phyloP scores from a whole-genome alignment of 2,888 invertebrate genomes.

The Sclerodermus sp. region DNA sequence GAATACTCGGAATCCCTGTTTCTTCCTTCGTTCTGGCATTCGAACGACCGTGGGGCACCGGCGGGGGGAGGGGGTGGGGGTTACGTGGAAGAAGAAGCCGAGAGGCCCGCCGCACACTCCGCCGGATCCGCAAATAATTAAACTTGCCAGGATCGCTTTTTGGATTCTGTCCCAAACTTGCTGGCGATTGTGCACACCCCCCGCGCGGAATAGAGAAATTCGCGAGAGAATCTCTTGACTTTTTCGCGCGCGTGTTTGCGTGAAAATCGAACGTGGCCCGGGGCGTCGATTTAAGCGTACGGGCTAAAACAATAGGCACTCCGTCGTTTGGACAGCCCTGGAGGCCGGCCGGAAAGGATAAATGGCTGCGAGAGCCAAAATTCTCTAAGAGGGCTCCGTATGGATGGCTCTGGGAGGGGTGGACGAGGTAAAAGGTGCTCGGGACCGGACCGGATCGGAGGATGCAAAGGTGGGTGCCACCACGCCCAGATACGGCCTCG shows the following conservation, averaged over 20 bases:
- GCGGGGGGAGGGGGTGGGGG: not conserved
- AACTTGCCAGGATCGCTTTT: no score
- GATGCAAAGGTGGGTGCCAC: conserved; percentile 45
- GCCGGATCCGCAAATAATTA: no score
- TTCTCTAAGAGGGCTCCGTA: conserved; percentile 16
- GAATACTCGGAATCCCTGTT: conserved; percentile 28
- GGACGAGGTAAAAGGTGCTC: conserved; percentile 5
- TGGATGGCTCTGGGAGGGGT: conserved; percentile 13
- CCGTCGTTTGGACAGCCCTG: conserved; percentile 45
- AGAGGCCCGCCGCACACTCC: no score
- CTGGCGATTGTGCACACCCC: no score
- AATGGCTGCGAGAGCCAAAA: conserved; percentile 43
- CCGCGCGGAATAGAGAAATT: no score
- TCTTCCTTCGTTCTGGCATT: not conserved
- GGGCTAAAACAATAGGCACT: conserved; percentile 42
- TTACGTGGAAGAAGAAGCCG: no score
- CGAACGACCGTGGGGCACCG: not conserved
- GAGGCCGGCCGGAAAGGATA: conserved; percentile 41
- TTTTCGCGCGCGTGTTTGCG: no score
- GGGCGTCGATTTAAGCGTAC: conserved; percentile 42
- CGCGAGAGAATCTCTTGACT: no score
- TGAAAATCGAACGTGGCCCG: conserved; percentile 15
- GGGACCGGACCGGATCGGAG: conserved; percentile 5
- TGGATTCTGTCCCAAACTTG: no score
- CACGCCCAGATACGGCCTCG: conserved; percentile 52